These are phyloP conservation scores for Argopecten irradians DNA, from an alignment of 1,140 invertebrate genomes.

Conservation along the genomic window DNA sequence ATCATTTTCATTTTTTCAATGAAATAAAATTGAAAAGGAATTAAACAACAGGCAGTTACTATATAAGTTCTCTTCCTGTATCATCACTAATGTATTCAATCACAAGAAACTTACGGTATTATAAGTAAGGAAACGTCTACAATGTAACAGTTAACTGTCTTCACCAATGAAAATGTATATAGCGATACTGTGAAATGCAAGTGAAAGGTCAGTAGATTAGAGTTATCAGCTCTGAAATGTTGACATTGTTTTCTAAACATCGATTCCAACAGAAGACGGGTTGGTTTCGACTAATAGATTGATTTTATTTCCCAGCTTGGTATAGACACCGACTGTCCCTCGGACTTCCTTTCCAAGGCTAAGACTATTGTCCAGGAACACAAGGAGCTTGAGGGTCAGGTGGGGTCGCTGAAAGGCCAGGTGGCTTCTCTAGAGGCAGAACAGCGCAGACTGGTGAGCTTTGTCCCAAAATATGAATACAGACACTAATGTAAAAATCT, in stretches of 20 bases:
- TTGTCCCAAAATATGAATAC: neutral
- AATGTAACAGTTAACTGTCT: no score
- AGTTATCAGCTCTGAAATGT: no score
- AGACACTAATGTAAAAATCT: neutral
- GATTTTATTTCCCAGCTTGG: slow-evolving; percentile 80
- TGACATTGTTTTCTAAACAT: neutral
- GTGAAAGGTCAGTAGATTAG: no score
- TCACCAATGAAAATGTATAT: no score
- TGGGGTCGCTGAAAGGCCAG: slow-evolving; percentile 88
- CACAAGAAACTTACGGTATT: no score
- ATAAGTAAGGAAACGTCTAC: no score
- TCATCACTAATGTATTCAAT: no score
- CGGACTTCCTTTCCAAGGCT: slow-evolving; percentile 90
- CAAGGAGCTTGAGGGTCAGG: slow-evolving; percentile 92
- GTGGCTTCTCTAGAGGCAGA: slow-evolving; percentile 79
- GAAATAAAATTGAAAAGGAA: no score
- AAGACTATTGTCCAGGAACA: slow-evolving; percentile 95
- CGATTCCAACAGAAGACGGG: neutral
- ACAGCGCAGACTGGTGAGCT: slow-evolving; percentile 61
- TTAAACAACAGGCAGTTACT: no score
- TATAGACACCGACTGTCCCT: slow-evolving; percentile 88
- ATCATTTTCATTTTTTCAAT: no score
- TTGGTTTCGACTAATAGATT: neutral
- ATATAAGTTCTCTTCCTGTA: no score
- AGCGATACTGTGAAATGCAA: neutral